Base-by-base conservation (phyloP, 2,113 vertebrate genomes). In the Circaetus cinerascens region DNA sequence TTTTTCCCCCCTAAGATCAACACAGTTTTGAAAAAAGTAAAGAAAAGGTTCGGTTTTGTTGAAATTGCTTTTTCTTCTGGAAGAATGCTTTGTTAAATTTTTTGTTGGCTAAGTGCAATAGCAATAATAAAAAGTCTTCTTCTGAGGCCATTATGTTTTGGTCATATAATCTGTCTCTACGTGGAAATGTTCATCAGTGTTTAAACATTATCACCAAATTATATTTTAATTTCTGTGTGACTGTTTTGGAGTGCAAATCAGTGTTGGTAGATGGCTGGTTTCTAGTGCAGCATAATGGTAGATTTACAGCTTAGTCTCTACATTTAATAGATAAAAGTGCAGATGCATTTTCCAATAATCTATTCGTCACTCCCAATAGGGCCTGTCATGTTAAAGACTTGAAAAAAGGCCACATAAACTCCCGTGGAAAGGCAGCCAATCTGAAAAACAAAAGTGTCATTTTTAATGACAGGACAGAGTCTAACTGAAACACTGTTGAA, bases 321-420 rank as follows among this genome's bases (percentile, higher is more conserved):
- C 60, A 36, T 64, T 94, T 95, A 82, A 80, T 25, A 95, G 69
- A 96, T 90, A 82, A 88, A 95, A 82, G 53, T 87, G 92, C 81
- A 82, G 87, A 95, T 96, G 85, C 30, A 32, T 96, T 97, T 97
- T 90, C 81, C 88, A 95, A 62, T 96, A 88, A 96, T 95, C 96
- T 94, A 68, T 96, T 86, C n/a, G 11, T 78, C 92, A 64, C 38
- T 92, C 79, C 75, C 38, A 78, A 62, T 50, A 74, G 95, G 76
- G 27, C 64, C 68, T 96, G 80, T 95, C 86, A 75, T 36, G 55
- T 50, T 88, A 91, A 91, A 88, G 81, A 48, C 66, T 81, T 90
- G 69, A 82, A 86, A 87, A 95, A 97, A 91, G 88, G 46, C 74
- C 64, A 53, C 87, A 89, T 96, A 75, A 95, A 86, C 73, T 91